Evolutionary conservation across 1,140 invertebrate genomes (phyloP).

Genomic region (Gryllus bimaculatus): DNA sequence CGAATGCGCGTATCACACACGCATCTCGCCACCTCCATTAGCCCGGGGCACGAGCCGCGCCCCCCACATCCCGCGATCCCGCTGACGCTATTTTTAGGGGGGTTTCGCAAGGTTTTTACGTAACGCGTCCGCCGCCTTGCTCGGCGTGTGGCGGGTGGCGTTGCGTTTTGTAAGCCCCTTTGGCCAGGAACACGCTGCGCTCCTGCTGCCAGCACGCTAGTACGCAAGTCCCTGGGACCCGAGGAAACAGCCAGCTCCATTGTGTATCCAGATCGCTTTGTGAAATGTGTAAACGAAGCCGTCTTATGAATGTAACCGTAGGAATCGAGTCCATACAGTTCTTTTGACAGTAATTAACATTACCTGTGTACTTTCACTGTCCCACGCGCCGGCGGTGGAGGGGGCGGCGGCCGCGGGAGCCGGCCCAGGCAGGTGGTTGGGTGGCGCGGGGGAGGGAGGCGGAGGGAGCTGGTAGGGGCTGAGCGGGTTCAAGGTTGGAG

Average conservation of each 20-base stretch:
- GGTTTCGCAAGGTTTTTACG: neutral
- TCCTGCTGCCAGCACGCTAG: neutral
- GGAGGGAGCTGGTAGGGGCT: neutral
- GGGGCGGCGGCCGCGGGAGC: neutral
- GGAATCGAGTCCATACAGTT: conserved; percentile 3
- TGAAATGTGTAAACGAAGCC: neutral
- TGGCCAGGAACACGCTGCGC: no score
- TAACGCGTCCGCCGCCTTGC: neutral
- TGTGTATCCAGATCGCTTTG: conserved; percentile 3
- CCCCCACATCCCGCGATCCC: no score
- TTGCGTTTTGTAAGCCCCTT: neutral
- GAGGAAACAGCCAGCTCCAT: neutral
- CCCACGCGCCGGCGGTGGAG: neutral
- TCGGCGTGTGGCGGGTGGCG: no score
- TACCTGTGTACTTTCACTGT: neutral
- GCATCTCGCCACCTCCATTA: no score
- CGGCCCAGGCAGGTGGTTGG: neutral
- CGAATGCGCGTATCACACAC: no score
- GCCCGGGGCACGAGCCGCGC: no score
- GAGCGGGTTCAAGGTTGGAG: neutral
- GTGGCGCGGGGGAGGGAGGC: no score
- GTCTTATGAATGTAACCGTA: neutral
- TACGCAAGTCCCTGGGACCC: neutral
- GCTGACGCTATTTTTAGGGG: no score
- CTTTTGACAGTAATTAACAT: conserved; percentile 5